Evolutionary conservation across 2,797 vertebrate species (phyloP).

Genomic region (Sebastes diploproa): DNA sequence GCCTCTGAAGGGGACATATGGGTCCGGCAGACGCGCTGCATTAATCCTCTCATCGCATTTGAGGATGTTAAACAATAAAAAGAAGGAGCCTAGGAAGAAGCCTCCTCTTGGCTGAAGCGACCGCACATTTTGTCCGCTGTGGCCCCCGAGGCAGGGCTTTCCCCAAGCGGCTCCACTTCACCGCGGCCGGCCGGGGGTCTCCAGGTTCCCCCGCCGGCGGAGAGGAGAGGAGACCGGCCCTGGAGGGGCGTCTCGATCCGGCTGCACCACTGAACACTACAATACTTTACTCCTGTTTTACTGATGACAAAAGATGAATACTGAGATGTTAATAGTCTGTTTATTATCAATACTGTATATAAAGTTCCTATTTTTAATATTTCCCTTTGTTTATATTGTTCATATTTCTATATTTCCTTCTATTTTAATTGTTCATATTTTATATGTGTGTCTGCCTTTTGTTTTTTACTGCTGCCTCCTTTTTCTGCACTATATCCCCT

Average conservation of each 20-base stretch:
- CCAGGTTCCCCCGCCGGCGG: not conserved
- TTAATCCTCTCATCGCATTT: constrained; percentile 71
- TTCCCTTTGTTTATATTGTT: too few species aligned
- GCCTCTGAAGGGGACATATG: constrained; percentile 69
- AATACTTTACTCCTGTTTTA: not conserved
- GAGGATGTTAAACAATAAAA: constrained; percentile 66
- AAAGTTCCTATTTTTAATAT: too few species aligned
- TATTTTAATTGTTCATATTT: too few species aligned
- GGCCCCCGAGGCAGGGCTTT: constrained; percentile 50
- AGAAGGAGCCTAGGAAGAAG: constrained; percentile 41
- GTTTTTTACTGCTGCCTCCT: too few species aligned
- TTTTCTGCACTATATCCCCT: too few species aligned
- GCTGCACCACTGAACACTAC: not conserved
- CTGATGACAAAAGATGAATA: not conserved
- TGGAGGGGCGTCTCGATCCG: not conserved
- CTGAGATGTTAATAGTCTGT: not conserved
- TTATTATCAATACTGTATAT: too few species aligned
- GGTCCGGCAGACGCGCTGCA: constrained; percentile 66
- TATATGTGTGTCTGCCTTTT: too few species aligned
- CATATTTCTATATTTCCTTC: too few species aligned
- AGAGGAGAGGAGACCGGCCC: not conserved
- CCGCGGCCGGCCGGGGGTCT: constrained; percentile 10
- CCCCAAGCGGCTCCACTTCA: constrained; percentile 20
- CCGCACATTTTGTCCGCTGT: constrained; percentile 18
- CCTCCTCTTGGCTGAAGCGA: constrained; percentile 31